Evolutionary conservation across 2,888 invertebrate genomes (phyloP), one percentile per base, ranked within the genome.

Genomic region (Ophion slaviceki): DNA sequence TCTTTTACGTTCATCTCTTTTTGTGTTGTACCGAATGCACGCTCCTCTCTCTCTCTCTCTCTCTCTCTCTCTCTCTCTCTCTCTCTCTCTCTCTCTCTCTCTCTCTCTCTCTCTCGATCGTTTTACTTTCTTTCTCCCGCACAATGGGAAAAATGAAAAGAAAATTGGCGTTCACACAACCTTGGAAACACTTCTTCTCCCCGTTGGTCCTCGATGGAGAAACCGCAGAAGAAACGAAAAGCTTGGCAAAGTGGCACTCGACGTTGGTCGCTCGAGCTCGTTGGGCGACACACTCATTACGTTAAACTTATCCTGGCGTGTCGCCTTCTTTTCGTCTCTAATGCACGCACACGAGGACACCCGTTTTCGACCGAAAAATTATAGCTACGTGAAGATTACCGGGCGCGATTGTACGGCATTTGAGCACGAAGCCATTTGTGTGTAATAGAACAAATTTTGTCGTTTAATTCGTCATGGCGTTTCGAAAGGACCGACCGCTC

Each of bases 301-400:
- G 57, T 4, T 57, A 87, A 86, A 87, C 89, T 88, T 88, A 90
- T 83, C 88, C 88, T 89, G 87, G 87, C 90, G 88, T 89, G 88
- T 90, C 89, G 87, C 77, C 80, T 84, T 64, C 32, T 67, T 80
- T 40, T 71, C 47, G 47, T 57, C 47, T 70, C 64, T 53, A 53
- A 70, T 82, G 70, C 53, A 66, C 79, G 47, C 71, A 62, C 53
- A 62, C 67, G 32, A 24, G 14, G 14, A 59, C 40, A 72, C 67
- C 28, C 5, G 20, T 72, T 28, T 24, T 45, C 28, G 24, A 59
- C 59, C 28, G 32, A 71, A 72, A 36, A 61, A 47, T 28, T 24
- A 17, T 53, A 36, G 36, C n/a, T 14, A 20, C 61, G 47, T 2
- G 36, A 61, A 40, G 74, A 74, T 68, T 45, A 57, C 47, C 20